These are phyloP conservation scores for Dromiciops gliroides DNA, from an alignment of 2,113 vertebrate genomes.

Conservation along the genomic window DNA sequence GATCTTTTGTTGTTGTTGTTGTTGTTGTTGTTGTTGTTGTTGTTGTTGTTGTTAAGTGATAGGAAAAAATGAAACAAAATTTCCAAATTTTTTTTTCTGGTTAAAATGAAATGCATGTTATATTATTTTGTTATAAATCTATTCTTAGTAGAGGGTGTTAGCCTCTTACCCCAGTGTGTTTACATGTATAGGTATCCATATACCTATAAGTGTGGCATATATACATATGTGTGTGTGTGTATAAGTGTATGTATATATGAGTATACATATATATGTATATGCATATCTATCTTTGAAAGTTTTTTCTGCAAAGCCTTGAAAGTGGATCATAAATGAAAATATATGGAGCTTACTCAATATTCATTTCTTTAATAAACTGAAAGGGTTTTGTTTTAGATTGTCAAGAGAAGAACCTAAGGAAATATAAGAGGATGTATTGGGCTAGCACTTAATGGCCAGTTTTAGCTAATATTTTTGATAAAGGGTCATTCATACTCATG, in stretches of 20 bases:
- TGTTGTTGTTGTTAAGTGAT: slow-evolving; percentile 22
- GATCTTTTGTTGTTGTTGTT: slow-evolving; percentile 57
- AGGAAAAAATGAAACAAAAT: slow-evolving; percentile 58
- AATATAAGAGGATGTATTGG: slow-evolving; percentile 59
- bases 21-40: slow-evolving; percentile 49
- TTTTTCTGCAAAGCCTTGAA: slow-evolving; percentile 37
- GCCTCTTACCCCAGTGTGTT: slow-evolving; percentile 32
- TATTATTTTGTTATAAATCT: slow-evolving; percentile 61
- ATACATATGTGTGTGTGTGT: not conserved
- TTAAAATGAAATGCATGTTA: slow-evolving; percentile 65
- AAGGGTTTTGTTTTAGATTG: slow-evolving; percentile 70
- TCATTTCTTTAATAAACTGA: slow-evolving; percentile 60
- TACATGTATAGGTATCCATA: not conserved
- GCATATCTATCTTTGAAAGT: not conserved
- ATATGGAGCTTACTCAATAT: slow-evolving; percentile 42
- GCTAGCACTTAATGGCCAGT: slow-evolving; percentile 24
- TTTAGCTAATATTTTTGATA: slow-evolving; percentile 50
- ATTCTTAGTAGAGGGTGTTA: slow-evolving; percentile 52
- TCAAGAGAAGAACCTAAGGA: slow-evolving; percentile 50
- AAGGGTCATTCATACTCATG: slow-evolving; percentile 31
- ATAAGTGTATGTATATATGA: no score
- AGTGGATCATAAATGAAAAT: slow-evolving; percentile 60
- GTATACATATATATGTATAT: not conserved
- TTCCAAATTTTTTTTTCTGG: slow-evolving; percentile 65
- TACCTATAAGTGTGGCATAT: not conserved